Conservation (phyloP, 2,888 invertebrate genomes). For the Idaea biselata region DNA sequence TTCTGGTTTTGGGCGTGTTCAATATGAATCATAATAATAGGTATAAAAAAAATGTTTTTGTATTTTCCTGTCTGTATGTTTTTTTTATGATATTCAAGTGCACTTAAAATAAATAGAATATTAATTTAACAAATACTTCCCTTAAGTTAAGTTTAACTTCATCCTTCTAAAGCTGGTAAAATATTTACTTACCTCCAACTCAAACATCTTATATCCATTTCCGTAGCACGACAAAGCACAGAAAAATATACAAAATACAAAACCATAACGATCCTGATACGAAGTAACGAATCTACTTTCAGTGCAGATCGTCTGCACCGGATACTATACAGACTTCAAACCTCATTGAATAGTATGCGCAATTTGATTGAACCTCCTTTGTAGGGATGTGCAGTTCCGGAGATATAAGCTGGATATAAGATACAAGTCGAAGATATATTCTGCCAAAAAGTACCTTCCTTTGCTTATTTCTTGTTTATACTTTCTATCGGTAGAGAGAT, state of each 20-base stretch:
- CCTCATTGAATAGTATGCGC: constrained; percentile 61
- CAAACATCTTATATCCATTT: neutral
- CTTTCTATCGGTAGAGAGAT: too few relatives aligned
- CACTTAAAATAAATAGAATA: too few relatives aligned
- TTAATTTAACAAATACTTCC: neutral
- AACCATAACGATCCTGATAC: constrained; percentile 12
- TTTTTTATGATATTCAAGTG: too few relatives aligned
- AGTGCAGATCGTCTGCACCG: constrained; percentile 41
- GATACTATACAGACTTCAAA: constrained; percentile 44
- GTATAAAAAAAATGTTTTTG: too few relatives aligned
- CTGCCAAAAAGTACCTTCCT: too few relatives aligned
- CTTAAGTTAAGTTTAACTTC: neutral
- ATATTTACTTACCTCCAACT: neutral
- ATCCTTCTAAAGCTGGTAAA: neutral
- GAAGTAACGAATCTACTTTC: constrained; percentile 9
- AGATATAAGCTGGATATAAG: neutral
- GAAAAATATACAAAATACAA: constrained; percentile 1
- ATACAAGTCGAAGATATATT: neutral
- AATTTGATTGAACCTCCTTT: constrained; percentile 51
- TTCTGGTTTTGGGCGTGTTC: too few relatives aligned
- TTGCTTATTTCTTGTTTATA: too few relatives aligned
- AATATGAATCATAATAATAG: too few relatives aligned
- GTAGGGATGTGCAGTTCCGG: neutral
- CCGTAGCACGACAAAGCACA: neutral
- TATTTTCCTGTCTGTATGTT: too few relatives aligned